Conservation (phyloP, 2,113 vertebrate species). For the Ictalurus furcatus region DNA sequence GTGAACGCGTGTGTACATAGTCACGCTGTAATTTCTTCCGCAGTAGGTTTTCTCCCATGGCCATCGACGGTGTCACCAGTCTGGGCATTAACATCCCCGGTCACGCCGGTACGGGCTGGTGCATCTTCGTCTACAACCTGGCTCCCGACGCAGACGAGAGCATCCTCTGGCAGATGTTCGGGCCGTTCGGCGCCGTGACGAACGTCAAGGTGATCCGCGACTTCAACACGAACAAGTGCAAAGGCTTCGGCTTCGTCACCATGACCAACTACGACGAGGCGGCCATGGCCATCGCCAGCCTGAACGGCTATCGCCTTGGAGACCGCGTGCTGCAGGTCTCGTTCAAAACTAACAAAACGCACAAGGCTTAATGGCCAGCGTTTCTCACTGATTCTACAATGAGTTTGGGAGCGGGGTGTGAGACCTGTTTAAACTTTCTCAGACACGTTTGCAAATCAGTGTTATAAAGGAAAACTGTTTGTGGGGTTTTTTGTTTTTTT, state of each 20-base stretch:
- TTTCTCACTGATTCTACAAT: neutral
- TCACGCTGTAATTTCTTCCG: slow-evolving; percentile 40
- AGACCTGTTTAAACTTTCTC: slow-evolving; percentile 72
- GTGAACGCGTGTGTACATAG: neutral
- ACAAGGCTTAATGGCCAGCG: slow-evolving; percentile 88
- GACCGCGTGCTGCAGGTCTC: slow-evolving; percentile 98
- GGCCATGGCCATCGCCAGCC: slow-evolving; percentile 97
- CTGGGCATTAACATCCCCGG: slow-evolving; percentile 98
- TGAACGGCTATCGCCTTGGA: slow-evolving; percentile 97
- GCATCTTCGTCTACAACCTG: slow-evolving; percentile 99
- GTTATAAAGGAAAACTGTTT: slow-evolving; percentile 83
- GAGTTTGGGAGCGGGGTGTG: neutral
- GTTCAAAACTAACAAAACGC: slow-evolving; percentile 99
- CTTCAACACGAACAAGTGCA: slow-evolving; percentile 99
- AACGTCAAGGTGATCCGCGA: slow-evolving; percentile 99
- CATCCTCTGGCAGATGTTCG: slow-evolving; percentile 99
- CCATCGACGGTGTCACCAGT: slow-evolving; percentile 98
- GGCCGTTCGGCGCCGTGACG: slow-evolving; percentile 96
- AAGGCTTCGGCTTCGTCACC: slow-evolving; percentile 99
- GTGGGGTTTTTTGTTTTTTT: slow-evolving; percentile 49
- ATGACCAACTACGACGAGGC: slow-evolving; percentile 99
- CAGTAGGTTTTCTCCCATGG: slow-evolving; percentile 96
- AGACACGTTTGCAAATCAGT: slow-evolving; percentile 91
- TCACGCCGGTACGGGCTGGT: slow-evolving; percentile 95
- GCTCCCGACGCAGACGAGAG: slow-evolving; percentile 97